These are phyloP conservation scores for Zaprionus africanus DNA, from an alignment of 1,140 invertebrate species.

Conservation along the genomic window DNA sequence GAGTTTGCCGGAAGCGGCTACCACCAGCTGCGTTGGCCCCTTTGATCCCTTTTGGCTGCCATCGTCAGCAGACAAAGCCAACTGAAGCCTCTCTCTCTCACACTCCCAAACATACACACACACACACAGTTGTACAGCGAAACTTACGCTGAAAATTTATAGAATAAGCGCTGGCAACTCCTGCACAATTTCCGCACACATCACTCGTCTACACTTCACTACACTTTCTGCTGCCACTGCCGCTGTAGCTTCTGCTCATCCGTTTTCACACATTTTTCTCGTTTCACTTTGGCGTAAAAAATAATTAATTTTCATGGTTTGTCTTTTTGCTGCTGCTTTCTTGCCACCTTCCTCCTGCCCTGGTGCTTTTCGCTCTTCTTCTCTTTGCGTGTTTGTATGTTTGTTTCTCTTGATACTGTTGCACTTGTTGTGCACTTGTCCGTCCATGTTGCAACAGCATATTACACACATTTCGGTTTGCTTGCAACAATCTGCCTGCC, in stretches of 20 bases:
- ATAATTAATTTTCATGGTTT: conserved; percentile 76
- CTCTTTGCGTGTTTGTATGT: conserved; percentile 4
- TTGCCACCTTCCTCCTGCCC: background rate
- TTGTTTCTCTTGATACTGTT: conserved; percentile 7
- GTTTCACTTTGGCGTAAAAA: conserved; percentile 47
- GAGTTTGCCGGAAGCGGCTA: conserved; percentile 60
- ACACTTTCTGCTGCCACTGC: conserved; percentile 20
- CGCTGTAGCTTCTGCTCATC: conserved; percentile 22
- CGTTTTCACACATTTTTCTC: conserved; percentile 37
- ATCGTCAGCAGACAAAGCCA: conserved; percentile 45
- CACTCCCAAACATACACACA: conserved; percentile 15
- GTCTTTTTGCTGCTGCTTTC: conserved; percentile 26
- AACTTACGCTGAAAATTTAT: conserved; percentile 53
- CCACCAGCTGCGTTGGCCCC: conserved; percentile 62
- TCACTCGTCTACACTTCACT: conserved; percentile 61
- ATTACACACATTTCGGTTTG: conserved; percentile 30
- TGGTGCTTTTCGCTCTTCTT: background rate
- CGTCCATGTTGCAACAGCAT: conserved; percentile 13
- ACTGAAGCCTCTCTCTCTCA: conserved; percentile 10
- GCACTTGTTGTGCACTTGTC: conserved; percentile 5
- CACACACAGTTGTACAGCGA: background rate
- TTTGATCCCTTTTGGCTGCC: conserved; percentile 47
- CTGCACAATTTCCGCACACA: conserved; percentile 67
- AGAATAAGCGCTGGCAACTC: conserved; percentile 60
- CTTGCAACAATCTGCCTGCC: conserved; percentile 12